Evolutionary conservation across 2,113 vertebrate genomes (phyloP), one percentile per base, ranked within the genome.

Genomic region (Notiomystis cincta): DNA sequence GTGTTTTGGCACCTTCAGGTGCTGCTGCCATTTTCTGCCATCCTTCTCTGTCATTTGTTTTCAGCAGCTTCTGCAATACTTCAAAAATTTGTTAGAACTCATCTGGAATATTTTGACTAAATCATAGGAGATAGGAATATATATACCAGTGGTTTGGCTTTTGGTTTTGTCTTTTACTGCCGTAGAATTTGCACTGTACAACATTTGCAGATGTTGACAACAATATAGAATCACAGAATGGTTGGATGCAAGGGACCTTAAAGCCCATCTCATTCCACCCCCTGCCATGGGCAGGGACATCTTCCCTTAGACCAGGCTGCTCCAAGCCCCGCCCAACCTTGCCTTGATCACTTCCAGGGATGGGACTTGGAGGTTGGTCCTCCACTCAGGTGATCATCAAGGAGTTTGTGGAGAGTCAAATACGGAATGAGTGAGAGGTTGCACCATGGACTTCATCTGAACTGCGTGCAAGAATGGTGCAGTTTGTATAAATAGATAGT

Each of bases 301-400:
- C 23, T 89, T 33, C 37, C 58, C 8, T 30, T 11, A 9, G 10
- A 17, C 27, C 31, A 44, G 42, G 35, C 1, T 51, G 22, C 44
- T 65, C 77, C 58, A 50, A 73, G 44, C 37, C 37, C 16, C 0
- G 1, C 50, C 44, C 45, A 38, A 0, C n/a, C 16, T 75, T 18
- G 45, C 51, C 51, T 33, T 16, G 19, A 6, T 10, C 44, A 23
- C 51, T 51, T 11, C 37, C 37, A n/a, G 77, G 23, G 23, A 51
- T 58, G n/a, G 23, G 24, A 9, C 14, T 11, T 24, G 38, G 33
- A 23, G 13, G 4, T 48, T 3, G 6, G 12, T n/a, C 6, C 18
- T 73, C 7, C 0, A 0, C 25, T 51, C 23, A 37, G 44, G 71
- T 67, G 13, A 2, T 40, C 4, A 0, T 33, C n/a, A 16, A 17